Percentiles rank a stretch among this genome's conserved stretches.
These are phyloP conservation scores for Cepphus grylle DNA, from an alignment of 2,113 vertebrate genomes.

Conservation along the genomic window DNA sequence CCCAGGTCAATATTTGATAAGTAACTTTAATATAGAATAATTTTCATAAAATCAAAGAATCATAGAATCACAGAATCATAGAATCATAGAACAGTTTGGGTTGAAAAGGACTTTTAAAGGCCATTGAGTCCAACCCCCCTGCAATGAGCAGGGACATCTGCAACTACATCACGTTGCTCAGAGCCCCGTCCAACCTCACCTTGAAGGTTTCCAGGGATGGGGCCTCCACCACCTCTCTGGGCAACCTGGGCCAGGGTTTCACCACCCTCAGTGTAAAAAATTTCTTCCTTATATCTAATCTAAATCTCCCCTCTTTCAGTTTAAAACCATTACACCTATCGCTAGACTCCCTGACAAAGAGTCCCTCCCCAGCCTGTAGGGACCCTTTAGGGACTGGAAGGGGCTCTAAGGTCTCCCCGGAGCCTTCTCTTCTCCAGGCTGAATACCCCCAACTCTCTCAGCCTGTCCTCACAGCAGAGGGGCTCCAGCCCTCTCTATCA, in stretches of 20 bases:
- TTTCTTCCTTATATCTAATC: background rate
- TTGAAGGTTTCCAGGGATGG: background rate
- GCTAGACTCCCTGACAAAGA: background rate
- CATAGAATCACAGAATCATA: no score
- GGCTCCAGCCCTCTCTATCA: background rate
- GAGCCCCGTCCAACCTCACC: background rate
- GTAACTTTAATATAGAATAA: background rate
- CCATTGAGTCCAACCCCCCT: background rate
- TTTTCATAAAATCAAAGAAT: background rate
- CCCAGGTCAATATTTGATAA: background rate
- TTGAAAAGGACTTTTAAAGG: background rate
- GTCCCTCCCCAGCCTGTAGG: background rate
- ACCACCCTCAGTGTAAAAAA: background rate
- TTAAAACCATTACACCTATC: background rate
- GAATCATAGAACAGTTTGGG: background rate
- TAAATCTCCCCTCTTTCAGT: background rate
- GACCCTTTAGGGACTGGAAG: background rate
- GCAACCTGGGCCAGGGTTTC: background rate
- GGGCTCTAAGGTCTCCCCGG: background rate
- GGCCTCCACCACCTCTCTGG: background rate
- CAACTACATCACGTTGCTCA: background rate
- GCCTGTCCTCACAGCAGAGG: background rate
- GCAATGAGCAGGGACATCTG: background rate
- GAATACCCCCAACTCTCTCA: background rate
- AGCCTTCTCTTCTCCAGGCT: background rate